Conservation (phyloP, 1,140 invertebrate genomes). For the Spodoptera litura region DNA sequence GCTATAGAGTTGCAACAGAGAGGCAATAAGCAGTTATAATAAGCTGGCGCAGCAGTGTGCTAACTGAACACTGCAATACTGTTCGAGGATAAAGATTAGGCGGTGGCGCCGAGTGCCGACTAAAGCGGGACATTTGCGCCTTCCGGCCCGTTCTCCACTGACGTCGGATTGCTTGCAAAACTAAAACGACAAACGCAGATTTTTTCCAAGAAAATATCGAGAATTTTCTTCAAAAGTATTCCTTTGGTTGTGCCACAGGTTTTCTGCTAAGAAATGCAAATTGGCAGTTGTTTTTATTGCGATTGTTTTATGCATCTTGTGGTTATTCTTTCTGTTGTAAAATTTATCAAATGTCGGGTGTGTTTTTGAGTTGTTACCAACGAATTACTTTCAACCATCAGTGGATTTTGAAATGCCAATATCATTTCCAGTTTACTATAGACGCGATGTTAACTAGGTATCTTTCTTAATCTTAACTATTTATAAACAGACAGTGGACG, state of each 20-base stretch:
- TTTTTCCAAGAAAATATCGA: not conserved
- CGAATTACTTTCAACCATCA: too few relatives aligned
- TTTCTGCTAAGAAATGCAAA: too few relatives aligned
- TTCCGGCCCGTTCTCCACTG: constrained; percentile 47
- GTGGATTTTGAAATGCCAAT: too few relatives aligned
- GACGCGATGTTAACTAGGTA: too few relatives aligned
- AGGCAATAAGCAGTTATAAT: constrained; percentile 35
- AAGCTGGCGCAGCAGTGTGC: constrained; percentile 24
- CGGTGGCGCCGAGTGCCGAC: constrained; percentile 48
- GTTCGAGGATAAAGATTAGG: constrained; percentile 55
- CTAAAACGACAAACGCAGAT: not conserved
- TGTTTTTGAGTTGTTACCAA: too few relatives aligned
- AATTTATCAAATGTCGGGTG: too few relatives aligned
- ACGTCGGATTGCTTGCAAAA: constrained; percentile 18
- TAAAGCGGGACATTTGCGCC: constrained; percentile 50
- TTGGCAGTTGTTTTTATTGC: too few relatives aligned
- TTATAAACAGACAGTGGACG: constrained; percentile 48
- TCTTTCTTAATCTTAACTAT: not conserved
- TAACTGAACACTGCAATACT: constrained; percentile 43
- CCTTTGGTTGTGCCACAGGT: not conserved
- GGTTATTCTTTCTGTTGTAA: too few relatives aligned
- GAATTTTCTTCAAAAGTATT: not conserved
- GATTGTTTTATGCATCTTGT: too few relatives aligned
- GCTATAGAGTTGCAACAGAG: not conserved
- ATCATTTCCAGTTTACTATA: too few relatives aligned